Percentiles rank a stretch among this genome's conserved stretches.
These are phyloP conservation scores for Drosophila bipectinata DNA, from an alignment of 1,140 invertebrate species.

Conservation along the genomic window DNA sequence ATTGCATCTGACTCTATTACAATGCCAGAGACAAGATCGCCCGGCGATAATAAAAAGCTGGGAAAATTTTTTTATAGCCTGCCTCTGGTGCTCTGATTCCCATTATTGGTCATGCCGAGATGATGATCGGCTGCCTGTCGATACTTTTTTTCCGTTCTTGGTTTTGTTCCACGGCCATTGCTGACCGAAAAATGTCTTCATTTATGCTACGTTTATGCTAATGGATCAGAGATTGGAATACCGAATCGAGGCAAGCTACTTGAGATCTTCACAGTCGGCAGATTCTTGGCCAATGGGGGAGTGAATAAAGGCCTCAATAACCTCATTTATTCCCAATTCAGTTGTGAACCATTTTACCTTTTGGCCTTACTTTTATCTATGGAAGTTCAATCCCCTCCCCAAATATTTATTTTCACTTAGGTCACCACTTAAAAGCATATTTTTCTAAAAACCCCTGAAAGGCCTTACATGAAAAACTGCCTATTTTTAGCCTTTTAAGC, in stretches of 20 bases:
- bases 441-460: conserved; percentile 14
- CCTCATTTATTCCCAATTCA: not conserved
- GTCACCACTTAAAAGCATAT: conserved; percentile 10
- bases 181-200: conserved; percentile 72
- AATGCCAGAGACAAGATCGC: conserved; percentile 66
- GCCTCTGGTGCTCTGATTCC: conserved; percentile 71
- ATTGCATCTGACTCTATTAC: conserved; percentile 68
- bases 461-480: conserved; percentile 32
- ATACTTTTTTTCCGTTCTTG: conserved; percentile 34
- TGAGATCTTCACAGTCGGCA: not conserved
- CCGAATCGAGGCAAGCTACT: conserved; percentile 7
- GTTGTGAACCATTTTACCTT: not conserved
- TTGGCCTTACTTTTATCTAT: no score
- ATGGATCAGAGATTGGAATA: conserved; percentile 66
- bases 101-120: conserved; percentile 75
- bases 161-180: conserved; percentile 24
- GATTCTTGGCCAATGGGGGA: conserved; percentile 6
- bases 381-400: not conserved
- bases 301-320: not conserved
- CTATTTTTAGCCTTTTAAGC: conserved; percentile 45
- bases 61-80: conserved; percentile 63
- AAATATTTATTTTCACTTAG: not conserved
- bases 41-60: conserved; percentile 77
- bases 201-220: conserved; percentile 76
- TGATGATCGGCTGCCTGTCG: conserved; percentile 28